Conservation (phyloP, 2,888 invertebrate genomes). For the Drosophila stalkeri region DNA sequence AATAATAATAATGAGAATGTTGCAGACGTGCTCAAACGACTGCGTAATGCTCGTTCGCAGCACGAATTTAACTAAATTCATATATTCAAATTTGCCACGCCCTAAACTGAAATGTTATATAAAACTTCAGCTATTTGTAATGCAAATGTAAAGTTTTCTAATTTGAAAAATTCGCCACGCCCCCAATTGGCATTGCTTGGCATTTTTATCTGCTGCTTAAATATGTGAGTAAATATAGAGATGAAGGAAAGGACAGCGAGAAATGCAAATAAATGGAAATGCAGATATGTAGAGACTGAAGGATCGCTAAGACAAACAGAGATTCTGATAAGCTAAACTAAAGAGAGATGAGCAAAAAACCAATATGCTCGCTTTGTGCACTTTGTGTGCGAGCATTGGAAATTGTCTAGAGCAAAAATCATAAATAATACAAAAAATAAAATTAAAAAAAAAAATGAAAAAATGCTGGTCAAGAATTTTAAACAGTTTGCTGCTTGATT, state of each 20-base stretch:
- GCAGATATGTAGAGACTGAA: not conserved
- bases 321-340: not conserved
- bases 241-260: not conserved
- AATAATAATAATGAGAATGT: no score
- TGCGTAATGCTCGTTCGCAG: not conserved
- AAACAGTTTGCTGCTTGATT: conserved; percentile 50
- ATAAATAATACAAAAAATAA: conserved; percentile 35
- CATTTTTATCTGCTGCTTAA: not conserved
- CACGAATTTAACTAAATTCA: not conserved
- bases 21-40: not conserved
- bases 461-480: conserved; percentile 65
- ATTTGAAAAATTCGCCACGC: not conserved
- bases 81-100: not conserved
- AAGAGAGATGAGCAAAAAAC: not conserved
- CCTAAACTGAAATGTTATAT: not conserved
- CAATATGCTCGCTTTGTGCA: not conserved
- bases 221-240: not conserved
- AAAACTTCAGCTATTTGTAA: not conserved
- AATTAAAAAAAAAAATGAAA: conserved; percentile 25
- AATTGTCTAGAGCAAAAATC: conserved; percentile 31
- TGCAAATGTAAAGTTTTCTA: no score
- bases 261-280: not conserved
- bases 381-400: not conserved
- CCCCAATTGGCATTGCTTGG: not conserved
- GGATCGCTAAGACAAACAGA: not conserved